Evolutionary conservation across 2,113 vertebrate species (phyloP).

Genomic region (Catharus fuscescens): DNA sequence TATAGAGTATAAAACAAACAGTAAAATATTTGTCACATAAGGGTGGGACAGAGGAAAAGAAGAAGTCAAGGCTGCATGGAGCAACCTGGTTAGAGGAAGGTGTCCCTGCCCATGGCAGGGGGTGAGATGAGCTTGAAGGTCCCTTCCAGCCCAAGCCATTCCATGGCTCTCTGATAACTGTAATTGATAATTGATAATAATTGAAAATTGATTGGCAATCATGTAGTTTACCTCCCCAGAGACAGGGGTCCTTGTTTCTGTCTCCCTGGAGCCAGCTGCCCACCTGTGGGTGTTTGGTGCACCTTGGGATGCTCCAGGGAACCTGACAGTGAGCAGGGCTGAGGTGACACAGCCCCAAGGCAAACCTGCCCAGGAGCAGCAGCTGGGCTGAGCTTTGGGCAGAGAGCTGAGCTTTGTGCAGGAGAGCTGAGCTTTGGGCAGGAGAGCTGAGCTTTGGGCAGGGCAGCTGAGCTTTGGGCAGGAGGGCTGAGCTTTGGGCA

Average conservation of each 20-base stretch:
- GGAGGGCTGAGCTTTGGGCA: too few relatives aligned
- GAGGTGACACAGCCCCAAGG: neutral
- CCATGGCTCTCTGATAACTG: neutral
- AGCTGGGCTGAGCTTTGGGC: too few relatives aligned
- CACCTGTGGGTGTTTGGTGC: neutral
- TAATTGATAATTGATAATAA: too few relatives aligned
- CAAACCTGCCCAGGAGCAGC: too few relatives aligned
- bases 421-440: too few relatives aligned
- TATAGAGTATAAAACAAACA: neutral
- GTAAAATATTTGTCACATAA: neutral
- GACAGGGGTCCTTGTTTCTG: neutral
- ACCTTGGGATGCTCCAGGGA: neutral
- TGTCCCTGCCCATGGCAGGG: neutral
- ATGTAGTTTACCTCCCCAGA: neutral
- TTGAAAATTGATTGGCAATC: neutral
- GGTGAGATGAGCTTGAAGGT: neutral
- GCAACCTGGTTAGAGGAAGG: neutral
- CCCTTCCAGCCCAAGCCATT: neutral
- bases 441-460: neutral
- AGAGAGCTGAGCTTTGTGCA: too few relatives aligned
- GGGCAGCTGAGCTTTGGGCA: neutral
- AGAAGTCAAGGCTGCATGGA: neutral
- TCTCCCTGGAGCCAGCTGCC: neutral
- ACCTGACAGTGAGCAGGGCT: accelerated
- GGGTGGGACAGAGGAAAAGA: neutral